Evolutionary conservation across 2,888 invertebrate genomes (phyloP), one percentile per base, ranked within the genome.

Genomic region (Euzetes globulus): DNA sequence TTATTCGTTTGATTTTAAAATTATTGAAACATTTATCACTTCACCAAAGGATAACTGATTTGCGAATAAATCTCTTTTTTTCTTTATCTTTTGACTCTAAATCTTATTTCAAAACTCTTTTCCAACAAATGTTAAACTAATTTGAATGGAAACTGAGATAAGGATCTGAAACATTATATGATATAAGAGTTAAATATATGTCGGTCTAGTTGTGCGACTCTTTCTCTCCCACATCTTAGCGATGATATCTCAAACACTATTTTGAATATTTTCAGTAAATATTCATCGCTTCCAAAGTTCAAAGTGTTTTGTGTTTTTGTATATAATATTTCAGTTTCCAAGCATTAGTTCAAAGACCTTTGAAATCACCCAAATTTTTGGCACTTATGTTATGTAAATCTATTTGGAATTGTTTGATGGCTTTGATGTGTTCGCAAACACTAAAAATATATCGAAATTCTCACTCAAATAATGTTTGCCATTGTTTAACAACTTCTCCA

Each of bases 301-400:
- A 55, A 55, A 55, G 55, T 55, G 55, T 55, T 55, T 55, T 55
- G n/a, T n/a, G n/a, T n/a, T n/a, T n/a, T n/a, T n/a, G n/a, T 55
- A 3, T 55, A 11, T n/a, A 3, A 22, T 55, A 22, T 22, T 22
- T 55, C 17, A 52, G 9, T 17, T 19, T 55, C 22, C 25, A 25
- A 11, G 19, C 55, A 17, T 7, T 55, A 55, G 55, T 55, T 55
- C 55, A 55, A 22, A 55, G 55, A 55, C 55, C 55, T 55, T 22
- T n/a, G 19, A 13, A 17, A 19, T 22, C 19, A 6, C 55, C 22
- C 7, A 22, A 55, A 55, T 55, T 55, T 7, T 55, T 55, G 55
- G 55, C 55, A 55, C 55, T 55, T 22, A 55, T 55, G 55, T 55
- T 55, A 55, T 55, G 55, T 55, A 55, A 55, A 55, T 55, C 55